phyloP scores from a whole-genome alignment of 2,113 vertebrate genomes.

The Dromas ardeola region DNA sequence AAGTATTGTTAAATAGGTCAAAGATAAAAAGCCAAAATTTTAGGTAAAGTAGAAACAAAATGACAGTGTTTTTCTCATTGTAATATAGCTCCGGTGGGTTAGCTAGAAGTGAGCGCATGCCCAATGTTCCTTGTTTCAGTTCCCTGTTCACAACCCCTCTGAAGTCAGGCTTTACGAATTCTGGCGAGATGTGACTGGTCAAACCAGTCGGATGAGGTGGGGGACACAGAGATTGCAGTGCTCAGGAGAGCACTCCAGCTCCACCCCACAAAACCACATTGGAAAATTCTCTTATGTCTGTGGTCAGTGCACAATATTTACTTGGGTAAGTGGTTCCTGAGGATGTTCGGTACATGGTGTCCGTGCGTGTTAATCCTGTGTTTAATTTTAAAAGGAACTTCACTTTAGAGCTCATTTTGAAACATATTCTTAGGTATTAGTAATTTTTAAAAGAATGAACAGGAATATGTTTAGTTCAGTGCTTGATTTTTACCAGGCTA shows the following conservation, averaged over 20 bases:
- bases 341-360: fast-evolving
- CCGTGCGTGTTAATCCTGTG: background rate
- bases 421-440: background rate
- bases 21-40: background rate
- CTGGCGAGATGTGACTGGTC: background rate
- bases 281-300: fast-evolving
- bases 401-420: background rate
- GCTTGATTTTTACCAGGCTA: background rate
- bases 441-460: background rate
- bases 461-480: background rate
- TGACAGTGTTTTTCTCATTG: background rate
- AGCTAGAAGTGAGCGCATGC: background rate
- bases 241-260: background rate
- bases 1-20: background rate
- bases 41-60: background rate
- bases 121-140: background rate
- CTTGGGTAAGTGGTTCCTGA: background rate
- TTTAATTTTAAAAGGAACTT: background rate
- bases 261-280: background rate
- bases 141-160: background rate
- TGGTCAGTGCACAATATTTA: background rate
- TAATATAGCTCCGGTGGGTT: background rate
- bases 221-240: background rate
- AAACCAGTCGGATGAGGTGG: background rate
- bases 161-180: background rate